A percentile compares a stretch with the other conserved stretches of the same genome.
phyloP scores from a whole-genome alignment of 2,113 vertebrate genomes.

The Otis tarda region DNA sequence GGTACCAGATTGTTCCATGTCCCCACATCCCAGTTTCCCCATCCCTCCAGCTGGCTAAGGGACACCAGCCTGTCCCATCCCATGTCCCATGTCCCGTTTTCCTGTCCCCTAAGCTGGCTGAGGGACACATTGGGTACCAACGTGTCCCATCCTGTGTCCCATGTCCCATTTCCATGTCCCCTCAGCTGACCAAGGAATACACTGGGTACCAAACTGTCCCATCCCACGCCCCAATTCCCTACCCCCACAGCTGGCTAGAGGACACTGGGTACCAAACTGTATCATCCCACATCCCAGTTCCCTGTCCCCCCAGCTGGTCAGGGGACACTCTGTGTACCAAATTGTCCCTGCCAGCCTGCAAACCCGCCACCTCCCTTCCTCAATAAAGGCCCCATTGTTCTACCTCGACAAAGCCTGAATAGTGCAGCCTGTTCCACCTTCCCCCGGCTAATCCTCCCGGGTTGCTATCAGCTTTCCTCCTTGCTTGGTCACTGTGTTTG shows the following conservation, averaged over 20 bases:
- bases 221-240: neutral
- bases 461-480: slow-evolving; percentile 20
- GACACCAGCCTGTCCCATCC: neutral
- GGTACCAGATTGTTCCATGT: neutral
- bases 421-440: slow-evolving; percentile 57
- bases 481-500: neutral
- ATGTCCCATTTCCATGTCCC: neutral
- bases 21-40: neutral
- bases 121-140: neutral
- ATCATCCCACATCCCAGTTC: neutral
- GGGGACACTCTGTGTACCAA: neutral
- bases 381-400: slow-evolving; percentile 58
- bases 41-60: neutral
- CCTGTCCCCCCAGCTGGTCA: neutral
- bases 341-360: neutral
- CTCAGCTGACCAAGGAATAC: neutral
- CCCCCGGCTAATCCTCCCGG: neutral
- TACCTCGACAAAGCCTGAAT: neutral
- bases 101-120: neutral
- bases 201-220: neutral
- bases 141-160: neutral
- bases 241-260: neutral
- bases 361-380: neutral
- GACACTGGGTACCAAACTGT: neutral
- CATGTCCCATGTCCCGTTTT: neutral